Evolutionary conservation across 2,113 vertebrate genomes (phyloP).

Genomic region (zebrafish (Danio rerio)): GRCz12tu NC_133190.1:28443001-28443500

Average conservation of each 20-base stretch:
- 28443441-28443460: slow-evolving; percentile 54
- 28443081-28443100: slow-evolving; percentile 44
- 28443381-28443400: neutral
- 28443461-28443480: slow-evolving; percentile 57
- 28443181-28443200: slow-evolving; percentile 38
- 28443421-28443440: slow-evolving; percentile 50
- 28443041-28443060: slow-evolving; percentile 13
- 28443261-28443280: slow-evolving; percentile 24
- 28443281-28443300: slow-evolving; percentile 34
- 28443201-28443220: slow-evolving; percentile 49
- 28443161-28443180: slow-evolving; percentile 23
- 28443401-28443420: slow-evolving; percentile 32
- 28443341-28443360: slow-evolving; percentile 20
- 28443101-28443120: slow-evolving; percentile 30
- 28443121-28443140: slow-evolving; percentile 26
- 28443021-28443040: slow-evolving; percentile 10
- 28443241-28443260: slow-evolving; percentile 37
- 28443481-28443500: slow-evolving; percentile 59
- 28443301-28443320: slow-evolving; percentile 39
- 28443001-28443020: neutral
- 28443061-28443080: neutral
- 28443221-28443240: slow-evolving; percentile 1
- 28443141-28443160: slow-evolving; percentile 36
- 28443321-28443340: slow-evolving; percentile 39
- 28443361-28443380: slow-evolving; percentile 31